phyloP scores from a whole-genome alignment of 2,113 vertebrate genomes.

The Rhea pennata region DNA sequence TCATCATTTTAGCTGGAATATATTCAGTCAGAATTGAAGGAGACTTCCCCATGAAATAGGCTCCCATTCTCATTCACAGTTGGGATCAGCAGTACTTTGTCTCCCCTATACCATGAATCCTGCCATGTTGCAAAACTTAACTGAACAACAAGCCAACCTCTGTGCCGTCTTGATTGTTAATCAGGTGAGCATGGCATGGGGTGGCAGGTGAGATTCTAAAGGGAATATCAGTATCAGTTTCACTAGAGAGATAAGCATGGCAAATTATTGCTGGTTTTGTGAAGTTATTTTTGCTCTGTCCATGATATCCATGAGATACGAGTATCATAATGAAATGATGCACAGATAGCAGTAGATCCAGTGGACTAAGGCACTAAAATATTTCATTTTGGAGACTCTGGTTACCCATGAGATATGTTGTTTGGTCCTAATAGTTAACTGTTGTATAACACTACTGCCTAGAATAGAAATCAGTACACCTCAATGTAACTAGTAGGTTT shows the following conservation, averaged over 20 bases:
- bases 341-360: background rate
- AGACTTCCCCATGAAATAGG: background rate
- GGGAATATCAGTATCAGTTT: background rate
- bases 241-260: background rate
- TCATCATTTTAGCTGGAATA: background rate
- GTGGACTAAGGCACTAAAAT: background rate
- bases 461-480: background rate
- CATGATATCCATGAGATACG: background rate
- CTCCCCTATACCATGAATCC: background rate
- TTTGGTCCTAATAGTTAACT: background rate
- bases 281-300: background rate
- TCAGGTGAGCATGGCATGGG: background rate
- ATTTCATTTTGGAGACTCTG: background rate
- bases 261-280: rapidly evolving
- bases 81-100: background rate
- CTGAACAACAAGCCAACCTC: background rate
- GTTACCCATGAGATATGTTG: background rate
- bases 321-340: background rate
- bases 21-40: background rate
- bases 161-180: background rate
- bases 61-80: background rate
- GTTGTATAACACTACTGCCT: background rate
- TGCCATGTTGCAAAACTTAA: background rate
- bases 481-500: background rate
- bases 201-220: background rate